phyloP scores from a whole-genome alignment of 2,797 vertebrate species.

The Micrastur ruficollis region DNA sequence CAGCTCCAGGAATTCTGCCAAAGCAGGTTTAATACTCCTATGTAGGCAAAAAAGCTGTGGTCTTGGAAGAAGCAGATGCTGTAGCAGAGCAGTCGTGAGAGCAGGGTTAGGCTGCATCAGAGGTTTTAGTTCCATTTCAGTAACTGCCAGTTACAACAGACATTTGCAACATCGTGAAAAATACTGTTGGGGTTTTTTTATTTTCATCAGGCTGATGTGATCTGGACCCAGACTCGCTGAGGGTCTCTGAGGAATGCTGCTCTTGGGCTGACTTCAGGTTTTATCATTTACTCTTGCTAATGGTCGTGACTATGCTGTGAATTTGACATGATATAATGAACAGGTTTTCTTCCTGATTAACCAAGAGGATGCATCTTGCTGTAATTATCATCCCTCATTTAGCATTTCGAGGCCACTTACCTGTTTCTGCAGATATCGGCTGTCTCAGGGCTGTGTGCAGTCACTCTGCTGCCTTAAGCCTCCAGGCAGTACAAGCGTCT shows the following conservation, averaged over 20 bases:
- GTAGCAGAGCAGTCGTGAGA: not conserved
- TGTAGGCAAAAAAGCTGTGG: not conserved
- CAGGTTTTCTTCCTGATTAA: constrained; percentile 37
- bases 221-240: not conserved
- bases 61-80: not conserved
- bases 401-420: not conserved
- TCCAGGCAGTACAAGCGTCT: not conserved
- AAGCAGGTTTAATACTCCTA: constrained; percentile 24
- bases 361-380: not conserved
- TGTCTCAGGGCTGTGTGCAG: not conserved
- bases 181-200: not conserved
- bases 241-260: not conserved
- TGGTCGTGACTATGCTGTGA: rapidly evolving
- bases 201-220: not conserved
- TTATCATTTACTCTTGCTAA: not conserved
- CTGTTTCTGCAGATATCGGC: not conserved
- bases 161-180: not conserved
- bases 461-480: not conserved
- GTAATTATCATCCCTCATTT: constrained; percentile 25
- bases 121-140: not conserved
- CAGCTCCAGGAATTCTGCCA: constrained; percentile 8
- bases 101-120: not conserved
- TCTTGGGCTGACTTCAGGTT: not conserved
- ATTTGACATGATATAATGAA: not conserved
- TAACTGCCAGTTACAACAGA: not conserved